These are phyloP conservation scores for Grallaria varia DNA, from an alignment of 2,113 vertebrate genomes.

Conservation along the genomic window DNA sequence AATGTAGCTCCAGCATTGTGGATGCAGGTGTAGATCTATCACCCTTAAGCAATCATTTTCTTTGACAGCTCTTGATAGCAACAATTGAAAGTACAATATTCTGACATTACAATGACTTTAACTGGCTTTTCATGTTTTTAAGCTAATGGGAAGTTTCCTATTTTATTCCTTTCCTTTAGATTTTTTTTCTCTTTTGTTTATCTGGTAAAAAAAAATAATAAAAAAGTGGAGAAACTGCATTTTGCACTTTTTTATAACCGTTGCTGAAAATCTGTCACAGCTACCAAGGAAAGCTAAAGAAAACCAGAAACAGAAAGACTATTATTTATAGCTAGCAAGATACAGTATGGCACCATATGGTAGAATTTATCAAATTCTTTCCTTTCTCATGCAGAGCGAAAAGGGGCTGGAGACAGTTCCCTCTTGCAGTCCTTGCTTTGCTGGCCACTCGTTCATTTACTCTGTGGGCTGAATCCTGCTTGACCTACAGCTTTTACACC, in stretches of 20 bases:
- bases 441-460: conserved; percentile 10
- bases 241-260: conserved; percentile 35
- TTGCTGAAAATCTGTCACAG: conserved; percentile 59
- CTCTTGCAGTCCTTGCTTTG: neutral
- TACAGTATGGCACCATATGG: conserved; percentile 69
- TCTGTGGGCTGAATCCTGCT: neutral
- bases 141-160: neutral
- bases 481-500: neutral
- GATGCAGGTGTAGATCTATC: neutral
- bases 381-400: conserved; percentile 15
- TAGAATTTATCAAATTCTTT: conserved; percentile 66
- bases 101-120: neutral
- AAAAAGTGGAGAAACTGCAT: neutral
- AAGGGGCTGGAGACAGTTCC: conserved; percentile 12
- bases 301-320: conserved; percentile 61
- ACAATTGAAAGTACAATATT: neutral
- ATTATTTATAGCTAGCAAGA: conserved; percentile 68
- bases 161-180: neutral
- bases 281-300: conserved; percentile 50
- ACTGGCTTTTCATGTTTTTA: neutral
- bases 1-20: neutral
- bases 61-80: neutral
- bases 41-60: neutral
- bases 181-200: neutral
- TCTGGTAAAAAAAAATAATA: neutral